Conservation (phyloP, 2,797 vertebrate genomes). For the Manis javanica region DNA sequence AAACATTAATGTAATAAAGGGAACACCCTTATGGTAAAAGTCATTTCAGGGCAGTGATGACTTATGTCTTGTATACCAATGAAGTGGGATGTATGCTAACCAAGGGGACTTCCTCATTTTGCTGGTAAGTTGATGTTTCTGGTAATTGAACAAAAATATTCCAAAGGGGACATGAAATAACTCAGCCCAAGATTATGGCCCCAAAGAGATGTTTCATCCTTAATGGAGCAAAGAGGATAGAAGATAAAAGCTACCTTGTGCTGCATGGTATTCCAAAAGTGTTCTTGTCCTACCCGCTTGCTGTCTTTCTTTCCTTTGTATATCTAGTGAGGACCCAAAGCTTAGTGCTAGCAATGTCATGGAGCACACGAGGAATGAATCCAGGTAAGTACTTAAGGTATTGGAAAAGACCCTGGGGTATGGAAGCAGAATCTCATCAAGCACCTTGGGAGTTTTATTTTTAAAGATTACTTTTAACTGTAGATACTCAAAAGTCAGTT, state of each 20-base stretch:
- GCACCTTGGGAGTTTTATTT: neutral
- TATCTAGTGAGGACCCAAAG: neutral
- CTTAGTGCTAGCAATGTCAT: neutral
- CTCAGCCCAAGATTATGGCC: neutral
- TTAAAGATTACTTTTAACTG: neutral
- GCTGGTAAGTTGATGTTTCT: neutral
- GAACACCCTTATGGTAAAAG: constrained; percentile 44
- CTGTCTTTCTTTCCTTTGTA: neutral
- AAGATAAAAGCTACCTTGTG: neutral
- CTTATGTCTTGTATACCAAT: constrained; percentile 5
- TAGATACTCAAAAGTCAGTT: neutral
- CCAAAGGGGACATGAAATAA: constrained; percentile 28
- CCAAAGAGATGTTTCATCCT: neutral
- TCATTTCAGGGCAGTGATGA: neutral
- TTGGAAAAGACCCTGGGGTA: neutral
- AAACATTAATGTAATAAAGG: constrained; percentile 49
- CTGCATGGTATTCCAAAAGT: neutral
- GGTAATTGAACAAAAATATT: neutral
- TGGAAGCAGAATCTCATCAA: neutral
- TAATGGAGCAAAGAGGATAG: neutral
- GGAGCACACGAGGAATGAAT: neutral
- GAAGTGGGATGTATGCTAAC: neutral
- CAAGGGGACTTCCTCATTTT: neutral
- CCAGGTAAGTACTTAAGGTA: neutral
- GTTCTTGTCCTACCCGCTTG: neutral